phyloP scores from a whole-genome alignment of 2,113 vertebrate genomes.

The Lontra canadensis region DNA sequence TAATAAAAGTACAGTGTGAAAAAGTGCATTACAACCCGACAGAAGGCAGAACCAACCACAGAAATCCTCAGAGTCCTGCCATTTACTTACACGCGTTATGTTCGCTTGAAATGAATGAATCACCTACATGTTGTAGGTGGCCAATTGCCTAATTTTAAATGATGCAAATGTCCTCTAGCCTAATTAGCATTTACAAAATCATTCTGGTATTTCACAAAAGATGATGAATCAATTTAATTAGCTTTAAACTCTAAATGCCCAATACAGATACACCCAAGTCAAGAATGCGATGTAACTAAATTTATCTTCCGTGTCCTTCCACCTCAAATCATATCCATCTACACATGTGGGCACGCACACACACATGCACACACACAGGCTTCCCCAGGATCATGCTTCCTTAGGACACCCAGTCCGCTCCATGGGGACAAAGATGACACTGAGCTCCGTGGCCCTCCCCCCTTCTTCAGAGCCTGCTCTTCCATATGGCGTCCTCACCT shows the following conservation, averaged over 20 bases:
- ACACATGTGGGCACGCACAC: too few relatives aligned
- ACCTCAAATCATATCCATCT: not conserved
- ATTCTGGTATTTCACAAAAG: slow-evolving; percentile 25
- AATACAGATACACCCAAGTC: not conserved
- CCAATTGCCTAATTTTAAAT: not conserved
- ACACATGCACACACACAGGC: not conserved
- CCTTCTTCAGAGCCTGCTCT: not conserved
- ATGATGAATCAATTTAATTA: slow-evolving; percentile 50
- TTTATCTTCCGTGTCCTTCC: not conserved
- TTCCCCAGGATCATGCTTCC: not conserved
- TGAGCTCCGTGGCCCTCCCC: rapidly evolving
- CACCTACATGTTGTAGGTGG: not conserved
- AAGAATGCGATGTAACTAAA: not conserved
- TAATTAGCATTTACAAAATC: slow-evolving; percentile 39
- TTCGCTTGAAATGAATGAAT: not conserved
- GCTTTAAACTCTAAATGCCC: not conserved
- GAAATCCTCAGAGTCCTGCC: not conserved
- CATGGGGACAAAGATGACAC: not conserved
- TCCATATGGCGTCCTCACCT: not conserved
- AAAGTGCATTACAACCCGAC: rapidly evolving
- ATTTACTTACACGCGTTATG: not conserved
- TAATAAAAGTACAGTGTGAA: not conserved
- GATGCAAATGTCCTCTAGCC: not conserved
- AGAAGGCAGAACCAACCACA: not conserved
- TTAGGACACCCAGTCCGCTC: too few relatives aligned